Percentiles rank a stretch among this genome's conserved stretches.
These are phyloP conservation scores for Aptenodytes forsteri DNA, from an alignment of 2,113 vertebrate species.

Conservation along the genomic window DNA sequence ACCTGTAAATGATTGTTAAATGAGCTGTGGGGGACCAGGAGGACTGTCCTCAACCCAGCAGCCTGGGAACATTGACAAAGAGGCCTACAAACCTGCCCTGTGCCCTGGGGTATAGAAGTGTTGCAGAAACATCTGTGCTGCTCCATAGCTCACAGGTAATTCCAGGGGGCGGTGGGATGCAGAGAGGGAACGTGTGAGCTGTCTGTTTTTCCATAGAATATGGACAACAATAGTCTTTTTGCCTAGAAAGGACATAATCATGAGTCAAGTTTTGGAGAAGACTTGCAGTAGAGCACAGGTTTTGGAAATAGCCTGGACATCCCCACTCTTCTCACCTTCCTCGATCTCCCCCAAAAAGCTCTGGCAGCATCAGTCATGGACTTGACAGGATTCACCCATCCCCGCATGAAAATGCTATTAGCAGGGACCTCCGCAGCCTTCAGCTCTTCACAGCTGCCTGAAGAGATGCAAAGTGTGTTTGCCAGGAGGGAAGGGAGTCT, in stretches of 20 bases:
- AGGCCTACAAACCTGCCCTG: background rate
- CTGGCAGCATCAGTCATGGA: background rate
- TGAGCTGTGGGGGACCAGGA: background rate
- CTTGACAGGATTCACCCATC: background rate
- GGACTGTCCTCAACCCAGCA: background rate
- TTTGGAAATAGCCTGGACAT: background rate
- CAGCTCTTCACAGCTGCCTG: background rate
- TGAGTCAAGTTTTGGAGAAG: background rate
- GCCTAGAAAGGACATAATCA: background rate
- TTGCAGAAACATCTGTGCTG: background rate
- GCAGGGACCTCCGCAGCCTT: background rate
- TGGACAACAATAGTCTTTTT: background rate
- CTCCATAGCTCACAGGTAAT: background rate
- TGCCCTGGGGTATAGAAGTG: background rate
- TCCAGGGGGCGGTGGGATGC: background rate
- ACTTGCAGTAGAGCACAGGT: background rate
- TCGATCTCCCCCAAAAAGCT: background rate
- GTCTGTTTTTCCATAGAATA: background rate
- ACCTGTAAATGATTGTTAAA: background rate
- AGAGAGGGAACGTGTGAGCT: background rate
- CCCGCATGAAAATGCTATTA: background rate
- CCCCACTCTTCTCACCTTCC: background rate
- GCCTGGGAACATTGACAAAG: background rate
- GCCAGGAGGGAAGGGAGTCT: conserved; percentile 3
- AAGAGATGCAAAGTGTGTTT: background rate